Evolutionary conservation across 2,113 vertebrate species (phyloP).

Genomic region (Girardinichthys multiradiatus): DNA sequence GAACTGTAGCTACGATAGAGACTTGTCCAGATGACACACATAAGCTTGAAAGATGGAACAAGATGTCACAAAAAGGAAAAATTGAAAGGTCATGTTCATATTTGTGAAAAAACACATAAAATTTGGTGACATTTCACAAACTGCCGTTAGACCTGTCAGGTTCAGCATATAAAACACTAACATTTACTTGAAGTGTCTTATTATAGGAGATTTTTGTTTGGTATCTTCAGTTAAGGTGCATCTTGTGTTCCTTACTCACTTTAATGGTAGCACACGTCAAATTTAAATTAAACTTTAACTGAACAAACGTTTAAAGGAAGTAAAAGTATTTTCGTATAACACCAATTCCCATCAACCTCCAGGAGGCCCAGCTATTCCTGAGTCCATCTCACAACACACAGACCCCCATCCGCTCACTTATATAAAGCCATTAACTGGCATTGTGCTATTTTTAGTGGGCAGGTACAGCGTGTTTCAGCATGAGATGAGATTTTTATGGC

Average conservation of each 20-base stretch:
- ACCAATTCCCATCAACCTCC: constrained; percentile 26
- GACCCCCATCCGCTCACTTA: constrained; percentile 64
- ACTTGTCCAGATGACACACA: background rate
- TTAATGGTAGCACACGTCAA: background rate
- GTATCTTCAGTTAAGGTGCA: background rate
- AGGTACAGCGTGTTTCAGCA: constrained; percentile 61
- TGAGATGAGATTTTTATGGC: constrained; percentile 45
- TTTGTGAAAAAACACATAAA: background rate
- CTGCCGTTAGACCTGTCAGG: background rate
- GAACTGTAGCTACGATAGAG: background rate
- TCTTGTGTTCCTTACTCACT: background rate
- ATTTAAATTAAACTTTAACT: background rate
- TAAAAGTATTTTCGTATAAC: background rate
- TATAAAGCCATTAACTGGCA: constrained; percentile 72
- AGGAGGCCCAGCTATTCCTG: constrained; percentile 40
- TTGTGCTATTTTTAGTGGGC: constrained; percentile 68
- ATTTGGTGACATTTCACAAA: constrained; percentile 5
- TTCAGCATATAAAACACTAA: background rate
- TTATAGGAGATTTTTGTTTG: background rate
- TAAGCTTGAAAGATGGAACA: background rate
- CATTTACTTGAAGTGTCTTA: background rate
- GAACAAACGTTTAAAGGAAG: background rate
- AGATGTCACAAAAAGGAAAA: background rate
- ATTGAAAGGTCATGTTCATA: constrained; percentile 5
- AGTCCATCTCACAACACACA: constrained; percentile 6